Percentiles rank a stretch among this genome's conserved stretches.
Evolutionary conservation across 2,888 invertebrate genomes (phyloP).

Genomic region (Neelides folsomi): DNA sequence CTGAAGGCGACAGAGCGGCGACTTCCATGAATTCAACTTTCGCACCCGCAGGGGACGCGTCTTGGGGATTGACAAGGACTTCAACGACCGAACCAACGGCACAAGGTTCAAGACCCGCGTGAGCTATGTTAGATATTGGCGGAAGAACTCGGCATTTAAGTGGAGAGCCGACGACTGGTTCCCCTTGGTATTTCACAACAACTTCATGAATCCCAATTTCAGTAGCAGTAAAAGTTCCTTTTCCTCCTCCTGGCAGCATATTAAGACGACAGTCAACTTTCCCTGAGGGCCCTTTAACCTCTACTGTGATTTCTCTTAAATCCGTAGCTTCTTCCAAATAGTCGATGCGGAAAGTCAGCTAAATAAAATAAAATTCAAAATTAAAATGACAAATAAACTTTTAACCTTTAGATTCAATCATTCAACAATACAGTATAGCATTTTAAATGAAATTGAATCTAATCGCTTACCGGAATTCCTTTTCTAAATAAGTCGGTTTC

Average conservation of each 20-base stretch:
- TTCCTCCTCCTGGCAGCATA: slow-evolving; percentile 49
- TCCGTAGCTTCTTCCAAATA: slow-evolving; percentile 53
- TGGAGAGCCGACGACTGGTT: slow-evolving; percentile 48
- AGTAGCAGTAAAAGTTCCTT: slow-evolving; percentile 72
- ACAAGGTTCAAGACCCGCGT: slow-evolving; percentile 89
- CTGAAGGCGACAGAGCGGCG: slow-evolving; percentile 81
- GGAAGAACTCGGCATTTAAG: slow-evolving; percentile 74
- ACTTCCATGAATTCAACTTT: slow-evolving; percentile 71
- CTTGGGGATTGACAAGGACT: slow-evolving; percentile 54
- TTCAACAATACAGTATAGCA: not conserved
- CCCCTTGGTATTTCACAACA: slow-evolving; percentile 47
- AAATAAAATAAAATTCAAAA: not conserved
- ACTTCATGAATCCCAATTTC: slow-evolving; percentile 77
- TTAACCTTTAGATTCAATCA: not conserved
- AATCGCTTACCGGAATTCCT: slow-evolving; percentile 29
- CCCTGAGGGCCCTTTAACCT: slow-evolving; percentile 64
- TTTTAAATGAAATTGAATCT: too few species aligned
- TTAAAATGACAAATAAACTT: not conserved
- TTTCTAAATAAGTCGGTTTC: slow-evolving; percentile 29
- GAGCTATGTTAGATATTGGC: slow-evolving; percentile 68
- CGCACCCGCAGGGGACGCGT: slow-evolving; percentile 38
- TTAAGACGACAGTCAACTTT: slow-evolving; percentile 47
- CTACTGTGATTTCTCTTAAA: slow-evolving; percentile 56
- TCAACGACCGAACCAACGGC: slow-evolving; percentile 89
- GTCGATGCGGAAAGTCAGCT: slow-evolving; percentile 33